A percentile compares a stretch with the other conserved stretches of the same genome.
phyloP scores from a whole-genome alignment of 2,888 invertebrate species.

The Plagodis dolabraria region DNA sequence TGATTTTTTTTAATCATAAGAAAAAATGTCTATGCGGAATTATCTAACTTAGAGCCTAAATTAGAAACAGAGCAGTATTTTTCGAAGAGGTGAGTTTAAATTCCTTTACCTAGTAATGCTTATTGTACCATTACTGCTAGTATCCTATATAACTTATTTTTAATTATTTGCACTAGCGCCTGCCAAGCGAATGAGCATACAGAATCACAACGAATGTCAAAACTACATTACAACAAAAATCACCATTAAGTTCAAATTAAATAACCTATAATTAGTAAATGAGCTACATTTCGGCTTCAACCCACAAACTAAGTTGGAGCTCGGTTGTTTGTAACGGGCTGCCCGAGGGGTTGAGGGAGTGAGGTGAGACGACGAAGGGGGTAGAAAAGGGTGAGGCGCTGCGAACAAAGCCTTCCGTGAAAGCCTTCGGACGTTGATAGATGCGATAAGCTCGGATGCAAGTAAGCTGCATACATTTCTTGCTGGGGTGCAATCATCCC shows the following conservation, averaged over 20 bases:
- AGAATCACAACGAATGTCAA: no score
- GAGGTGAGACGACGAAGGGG: conserved; percentile 29
- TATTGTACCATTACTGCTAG: no score
- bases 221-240: no score
- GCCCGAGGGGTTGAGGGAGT: conserved; percentile 70
- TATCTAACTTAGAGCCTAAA: no score
- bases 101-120: no score
- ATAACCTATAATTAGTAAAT: conserved; percentile 20
- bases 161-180: no score
- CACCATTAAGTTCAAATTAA: background rate
- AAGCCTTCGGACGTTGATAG: conserved; percentile 59
- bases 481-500: conserved; percentile 45
- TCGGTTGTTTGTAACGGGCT: conserved; percentile 54
- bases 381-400: conserved; percentile 41
- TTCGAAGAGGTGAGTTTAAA: no score
- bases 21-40: no score
- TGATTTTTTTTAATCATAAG: no score
- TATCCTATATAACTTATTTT: no score
- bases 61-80: no score
- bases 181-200: no score
- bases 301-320: conserved; percentile 50
- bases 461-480: conserved; percentile 83
- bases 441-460: conserved; percentile 84
- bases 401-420: conserved; percentile 73
- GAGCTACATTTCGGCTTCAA: conserved; percentile 33